A percentile compares a stretch with the other conserved stretches of the same genome.
phyloP scores from a whole-genome alignment of 2,888 invertebrate species.

The Pyrgus malvae region DNA sequence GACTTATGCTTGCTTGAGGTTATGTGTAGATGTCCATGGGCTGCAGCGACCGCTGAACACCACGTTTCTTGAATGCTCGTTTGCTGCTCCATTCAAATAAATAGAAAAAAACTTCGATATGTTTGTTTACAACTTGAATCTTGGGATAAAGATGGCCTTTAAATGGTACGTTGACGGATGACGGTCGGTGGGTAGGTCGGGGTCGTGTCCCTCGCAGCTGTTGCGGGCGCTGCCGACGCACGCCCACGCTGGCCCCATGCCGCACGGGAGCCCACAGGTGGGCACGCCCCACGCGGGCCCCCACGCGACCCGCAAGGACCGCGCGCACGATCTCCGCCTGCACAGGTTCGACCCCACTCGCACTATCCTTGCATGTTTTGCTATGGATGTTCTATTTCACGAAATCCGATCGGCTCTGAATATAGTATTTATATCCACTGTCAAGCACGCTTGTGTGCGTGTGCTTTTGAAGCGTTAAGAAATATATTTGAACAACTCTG shows the following conservation, averaged over 20 bases:
- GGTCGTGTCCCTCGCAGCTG: slow-evolving; percentile 95
- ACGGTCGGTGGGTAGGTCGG: slow-evolving; percentile 88
- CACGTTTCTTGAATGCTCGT: too few species aligned
- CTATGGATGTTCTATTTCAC: neutral
- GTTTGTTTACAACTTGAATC: too few species aligned
- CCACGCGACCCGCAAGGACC: slow-evolving; percentile 83
- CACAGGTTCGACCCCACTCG: slow-evolving; percentile 20
- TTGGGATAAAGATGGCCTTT: neutral
- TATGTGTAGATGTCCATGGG: too few species aligned
- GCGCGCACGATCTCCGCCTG: slow-evolving; percentile 31
- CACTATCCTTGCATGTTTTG: slow-evolving; percentile 16
- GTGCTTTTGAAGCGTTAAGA: too few species aligned
- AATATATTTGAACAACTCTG: too few species aligned
- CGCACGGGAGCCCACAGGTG: slow-evolving; percentile 25
- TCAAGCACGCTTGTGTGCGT: too few species aligned
- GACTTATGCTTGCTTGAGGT: too few species aligned
- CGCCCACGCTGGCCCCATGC: slow-evolving; percentile 39
- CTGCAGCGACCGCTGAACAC: too few species aligned
- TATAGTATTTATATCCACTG: neutral
- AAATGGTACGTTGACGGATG: neutral
- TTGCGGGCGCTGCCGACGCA: slow-evolving; percentile 86
- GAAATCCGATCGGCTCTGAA: too few species aligned
- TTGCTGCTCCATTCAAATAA: too few species aligned
- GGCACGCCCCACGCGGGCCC: slow-evolving; percentile 44
- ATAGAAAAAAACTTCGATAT: too few species aligned